Conservation (phyloP, 1,140 invertebrate genomes). For the Thaumatotibia leucotreta region DNA sequence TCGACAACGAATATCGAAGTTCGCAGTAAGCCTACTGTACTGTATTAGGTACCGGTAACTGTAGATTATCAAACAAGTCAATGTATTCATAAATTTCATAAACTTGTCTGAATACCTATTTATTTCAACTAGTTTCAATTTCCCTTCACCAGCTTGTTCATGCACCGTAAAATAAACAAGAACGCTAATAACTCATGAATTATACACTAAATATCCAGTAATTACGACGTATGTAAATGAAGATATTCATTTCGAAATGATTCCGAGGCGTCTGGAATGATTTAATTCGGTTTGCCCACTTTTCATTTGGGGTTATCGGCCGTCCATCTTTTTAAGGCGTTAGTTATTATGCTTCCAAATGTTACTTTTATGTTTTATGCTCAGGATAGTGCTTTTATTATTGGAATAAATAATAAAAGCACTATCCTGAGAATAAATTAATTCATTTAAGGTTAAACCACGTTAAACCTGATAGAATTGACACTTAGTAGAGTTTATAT, state of each 20-base stretch:
- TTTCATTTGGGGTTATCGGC: conserved; percentile 56
- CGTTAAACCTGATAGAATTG: too few species aligned
- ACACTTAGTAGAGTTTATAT: too few species aligned
- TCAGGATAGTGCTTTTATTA: background rate
- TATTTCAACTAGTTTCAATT: background rate
- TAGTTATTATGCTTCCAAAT: background rate
- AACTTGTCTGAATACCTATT: background rate
- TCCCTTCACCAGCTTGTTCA: background rate
- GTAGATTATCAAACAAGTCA: too few species aligned
- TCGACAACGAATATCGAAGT: too few species aligned
- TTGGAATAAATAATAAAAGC: too few species aligned
- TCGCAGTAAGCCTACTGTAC: too few species aligned
- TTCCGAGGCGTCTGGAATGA: conserved; percentile 15
- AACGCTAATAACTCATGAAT: conserved; percentile 30
- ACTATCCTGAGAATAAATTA: too few species aligned
- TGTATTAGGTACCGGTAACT: too few species aligned
- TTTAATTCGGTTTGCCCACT: conserved; percentile 45
- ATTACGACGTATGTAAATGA: conserved; percentile 54
- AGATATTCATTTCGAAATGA: background rate
- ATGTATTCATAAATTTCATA: too few species aligned
- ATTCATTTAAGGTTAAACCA: too few species aligned
- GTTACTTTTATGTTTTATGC: too few species aligned
- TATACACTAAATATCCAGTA: too few species aligned
- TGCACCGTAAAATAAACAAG: conserved; percentile 29
- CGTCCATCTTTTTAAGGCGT: background rate